These are phyloP conservation scores for Momotus momota DNA, from an alignment of 2,797 vertebrate species.

Conservation along the genomic window DNA sequence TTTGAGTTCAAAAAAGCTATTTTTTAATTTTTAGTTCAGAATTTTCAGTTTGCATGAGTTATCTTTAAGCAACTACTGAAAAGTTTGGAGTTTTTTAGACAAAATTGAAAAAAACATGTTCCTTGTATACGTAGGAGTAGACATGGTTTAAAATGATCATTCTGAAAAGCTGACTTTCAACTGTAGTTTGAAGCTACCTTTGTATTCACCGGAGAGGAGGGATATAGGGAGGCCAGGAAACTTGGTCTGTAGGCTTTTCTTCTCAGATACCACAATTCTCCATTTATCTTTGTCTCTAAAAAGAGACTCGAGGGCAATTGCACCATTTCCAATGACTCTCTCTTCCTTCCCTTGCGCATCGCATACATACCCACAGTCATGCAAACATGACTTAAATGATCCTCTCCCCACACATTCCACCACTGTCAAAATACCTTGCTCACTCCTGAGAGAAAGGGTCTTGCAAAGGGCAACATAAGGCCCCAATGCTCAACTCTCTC, in stretches of 20 bases:
- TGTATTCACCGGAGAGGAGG: background rate
- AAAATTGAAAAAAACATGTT: background rate
- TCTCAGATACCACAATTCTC: background rate
- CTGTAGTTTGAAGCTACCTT: background rate
- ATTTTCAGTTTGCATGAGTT: background rate
- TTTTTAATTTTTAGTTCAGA: background rate
- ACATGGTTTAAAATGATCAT: background rate
- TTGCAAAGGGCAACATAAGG: background rate
- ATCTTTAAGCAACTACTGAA: background rate
- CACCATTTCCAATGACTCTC: background rate
- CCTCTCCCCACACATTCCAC: background rate
- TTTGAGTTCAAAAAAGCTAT: background rate
- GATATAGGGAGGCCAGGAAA: background rate
- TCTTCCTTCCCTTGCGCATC: background rate
- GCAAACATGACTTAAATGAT: background rate
- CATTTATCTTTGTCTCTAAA: background rate
- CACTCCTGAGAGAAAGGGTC: background rate
- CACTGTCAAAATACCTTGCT: background rate
- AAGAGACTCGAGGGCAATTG: background rate
- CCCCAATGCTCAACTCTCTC: background rate
- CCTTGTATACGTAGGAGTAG: background rate
- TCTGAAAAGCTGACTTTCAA: background rate
- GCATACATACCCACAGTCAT: rapidly evolving
- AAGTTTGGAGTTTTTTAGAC: background rate
- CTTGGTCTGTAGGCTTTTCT: background rate